Evolutionary conservation across 2,113 vertebrate species (phyloP), one percentile per base, ranked within the genome.

Genomic region (Tachycineta bicolor): DNA sequence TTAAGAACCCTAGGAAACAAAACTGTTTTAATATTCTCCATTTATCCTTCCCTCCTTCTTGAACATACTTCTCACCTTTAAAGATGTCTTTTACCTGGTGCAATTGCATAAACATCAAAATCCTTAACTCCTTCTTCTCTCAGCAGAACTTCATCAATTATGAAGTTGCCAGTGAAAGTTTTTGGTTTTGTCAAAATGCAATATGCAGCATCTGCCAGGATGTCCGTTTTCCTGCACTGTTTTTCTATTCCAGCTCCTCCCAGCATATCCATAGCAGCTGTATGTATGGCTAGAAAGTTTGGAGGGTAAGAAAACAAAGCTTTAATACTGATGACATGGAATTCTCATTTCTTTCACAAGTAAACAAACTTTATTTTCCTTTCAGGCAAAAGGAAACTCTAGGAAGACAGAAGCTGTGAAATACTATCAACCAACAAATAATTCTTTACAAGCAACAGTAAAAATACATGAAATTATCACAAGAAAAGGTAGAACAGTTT

Each of bases 171-270:
- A 3, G 99, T 99, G 97, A 98, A 99, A 95, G 85, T 98, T 96
- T 97, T 98, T 2, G 98, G 98, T 71, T 97, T 98, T 83, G 98
- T 98, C 87, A 99, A 98, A 96, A 99, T 97, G 90, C 98, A 98
- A 47, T 99, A 99, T 5, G 99, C 99, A 46, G 99, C 99, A 82
- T 99, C 99, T 4, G 99, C 99, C 60, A 99, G 98, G 91, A 99
- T 99, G 70, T 99, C 99, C 0, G 98, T 98, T 41, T 98, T 99
- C 52, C 99, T 98, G 95, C 99, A 99, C n/a, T 99, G 99, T 49
- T 98, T 99, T 47, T 98, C 97, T 16, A 99, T 64, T 13, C 93
- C 98, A 5, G 98, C 89, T 31, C 99, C 99, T 47, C 99, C 99
- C 33, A 99, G 85, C 99, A 99, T 99, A 88, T 99, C 98, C 99